A percentile compares a stretch with the other conserved stretches of the same genome.
phyloP scores from a whole-genome alignment of 1,140 invertebrate species.

The Hermetia illucens region DNA sequence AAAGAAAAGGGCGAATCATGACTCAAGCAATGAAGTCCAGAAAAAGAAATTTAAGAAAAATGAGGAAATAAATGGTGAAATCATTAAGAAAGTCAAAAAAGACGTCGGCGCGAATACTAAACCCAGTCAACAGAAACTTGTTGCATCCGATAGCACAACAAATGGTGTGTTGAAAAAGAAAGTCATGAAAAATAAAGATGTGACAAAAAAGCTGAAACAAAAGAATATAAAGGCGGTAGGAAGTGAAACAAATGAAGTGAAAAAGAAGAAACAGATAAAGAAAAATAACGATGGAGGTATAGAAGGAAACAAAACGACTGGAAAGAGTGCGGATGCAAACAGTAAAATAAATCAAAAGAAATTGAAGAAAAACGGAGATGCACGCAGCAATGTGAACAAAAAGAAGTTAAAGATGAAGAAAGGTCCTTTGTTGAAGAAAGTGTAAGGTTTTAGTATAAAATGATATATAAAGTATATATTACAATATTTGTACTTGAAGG shows the following conservation, averaged over 20 bases:
- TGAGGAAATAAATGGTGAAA: conserved; percentile 16
- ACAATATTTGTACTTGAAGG: too few relatives aligned
- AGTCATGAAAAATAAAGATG: conserved; percentile 25
- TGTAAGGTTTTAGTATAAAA: neutral
- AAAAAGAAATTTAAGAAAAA: conserved; percentile 23
- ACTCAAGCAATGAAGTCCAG: conserved; percentile 14
- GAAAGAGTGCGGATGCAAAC: neutral
- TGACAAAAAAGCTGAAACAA: conserved; percentile 29
- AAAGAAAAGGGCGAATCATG: conserved; percentile 19
- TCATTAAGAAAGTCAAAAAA: conserved; percentile 29
- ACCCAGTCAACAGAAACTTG: conserved; percentile 7
- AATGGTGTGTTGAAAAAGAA: conserved; percentile 19
- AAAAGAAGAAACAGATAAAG: neutral
- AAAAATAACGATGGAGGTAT: neutral
- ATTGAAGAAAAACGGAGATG: neutral
- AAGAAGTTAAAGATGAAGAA: conserved; percentile 8
- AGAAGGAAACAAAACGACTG: neutral
- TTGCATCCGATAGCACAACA: neutral
- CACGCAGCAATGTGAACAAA: conserved; percentile 1
- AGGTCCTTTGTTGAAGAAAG: conserved; percentile 5
- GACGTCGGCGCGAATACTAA: conserved; percentile 9
- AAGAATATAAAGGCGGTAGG: conserved; percentile 11
- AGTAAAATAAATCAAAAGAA: neutral
- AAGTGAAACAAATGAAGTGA: neutral
- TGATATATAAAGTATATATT: too few relatives aligned